Evolutionary conservation across 2,113 vertebrate species (phyloP), one percentile per base, ranked within the genome.

Genomic region (Cinclus mexicanus): DNA sequence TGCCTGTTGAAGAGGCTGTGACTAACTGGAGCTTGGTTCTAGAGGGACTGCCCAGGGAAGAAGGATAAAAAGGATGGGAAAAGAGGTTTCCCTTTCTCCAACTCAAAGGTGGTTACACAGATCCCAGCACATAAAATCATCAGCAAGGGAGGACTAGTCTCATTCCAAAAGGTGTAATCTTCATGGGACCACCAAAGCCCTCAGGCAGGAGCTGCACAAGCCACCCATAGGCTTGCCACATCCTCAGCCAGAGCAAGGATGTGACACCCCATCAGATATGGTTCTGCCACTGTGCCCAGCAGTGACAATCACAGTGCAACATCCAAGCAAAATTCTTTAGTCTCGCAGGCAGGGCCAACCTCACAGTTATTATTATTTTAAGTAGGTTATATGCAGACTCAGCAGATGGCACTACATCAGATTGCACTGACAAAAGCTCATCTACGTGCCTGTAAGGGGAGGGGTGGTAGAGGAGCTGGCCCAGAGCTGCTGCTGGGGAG

Each of bases 351-450:
- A 80, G 61, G 46, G 46, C 46, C 50, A 89, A 37, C 11, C 26
- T 92, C 63, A 69, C 5, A 80, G 71, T 35, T 90, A 52, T 71
- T 89, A 68, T 68, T 87, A 87, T 91, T 96, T 93, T 55, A 79
- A 84, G 49, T 6, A 60, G 26, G 7, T 68, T 96, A 87, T 89
- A 22, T 91, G 84, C 92, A 93, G 78, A 91, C 64, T 96, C 93
- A 91, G 90, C 90, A 87, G 87, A 84, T 78, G 57, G 47, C 52
- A 87, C 68, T 11, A 5, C 87, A 89, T 87, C 81, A 84, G 56
- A 60, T 0, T 44, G 76, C n/a, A 57, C 76, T 10, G 28, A 89
- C 50, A 76, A 57, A 89, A 80, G 37, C 42, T 72, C 68, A 61
- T 74, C 59, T 92, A 5, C 1, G 1, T 5, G 12, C 41, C 42